A percentile compares a stretch with the other conserved stretches of the same genome.
Conservation (phyloP, 2,888 invertebrate genomes). For the Orthosia gothica region DNA sequence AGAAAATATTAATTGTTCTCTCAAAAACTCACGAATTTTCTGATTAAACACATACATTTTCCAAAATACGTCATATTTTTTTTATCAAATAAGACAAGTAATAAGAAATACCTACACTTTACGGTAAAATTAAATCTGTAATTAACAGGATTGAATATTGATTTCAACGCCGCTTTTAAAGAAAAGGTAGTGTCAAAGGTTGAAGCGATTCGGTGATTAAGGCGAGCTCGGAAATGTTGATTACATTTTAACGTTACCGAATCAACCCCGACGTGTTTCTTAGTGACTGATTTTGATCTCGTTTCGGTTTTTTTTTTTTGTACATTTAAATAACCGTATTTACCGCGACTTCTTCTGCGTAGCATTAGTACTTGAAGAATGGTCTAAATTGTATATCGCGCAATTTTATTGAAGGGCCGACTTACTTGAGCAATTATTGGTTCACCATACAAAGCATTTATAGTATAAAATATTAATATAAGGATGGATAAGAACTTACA, state of each 20-base stretch:
- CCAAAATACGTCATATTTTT: background rate
- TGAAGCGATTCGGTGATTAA: slow-evolving; percentile 30
- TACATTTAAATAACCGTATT: too few relatives aligned
- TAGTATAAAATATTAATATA: too few relatives aligned
- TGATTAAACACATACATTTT: too few relatives aligned
- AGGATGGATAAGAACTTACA: too few relatives aligned
- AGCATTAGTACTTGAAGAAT: too few relatives aligned
- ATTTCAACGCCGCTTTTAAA: slow-evolving; percentile 25
- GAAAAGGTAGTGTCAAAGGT: slow-evolving; percentile 23
- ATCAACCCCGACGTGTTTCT: background rate
- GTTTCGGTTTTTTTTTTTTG: background rate
- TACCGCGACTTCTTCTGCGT: too few relatives aligned
- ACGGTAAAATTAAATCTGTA: slow-evolving; percentile 34
- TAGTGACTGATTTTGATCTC: background rate
- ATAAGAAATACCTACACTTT: background rate
- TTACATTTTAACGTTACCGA: slow-evolving; percentile 34
- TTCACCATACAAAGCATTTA: too few relatives aligned
- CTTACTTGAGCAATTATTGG: too few relatives aligned
- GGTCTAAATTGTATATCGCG: too few relatives aligned
- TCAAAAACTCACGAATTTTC: too few relatives aligned
- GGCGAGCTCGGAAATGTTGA: slow-evolving; percentile 33
- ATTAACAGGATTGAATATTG: slow-evolving; percentile 22
- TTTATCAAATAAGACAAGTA: background rate
- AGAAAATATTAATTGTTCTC: too few relatives aligned
- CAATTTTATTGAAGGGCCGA: too few relatives aligned